Percentiles rank a stretch among this genome's conserved stretches.
Conservation (phyloP, 2,113 vertebrate species). For the Spea bombifrons region DNA sequence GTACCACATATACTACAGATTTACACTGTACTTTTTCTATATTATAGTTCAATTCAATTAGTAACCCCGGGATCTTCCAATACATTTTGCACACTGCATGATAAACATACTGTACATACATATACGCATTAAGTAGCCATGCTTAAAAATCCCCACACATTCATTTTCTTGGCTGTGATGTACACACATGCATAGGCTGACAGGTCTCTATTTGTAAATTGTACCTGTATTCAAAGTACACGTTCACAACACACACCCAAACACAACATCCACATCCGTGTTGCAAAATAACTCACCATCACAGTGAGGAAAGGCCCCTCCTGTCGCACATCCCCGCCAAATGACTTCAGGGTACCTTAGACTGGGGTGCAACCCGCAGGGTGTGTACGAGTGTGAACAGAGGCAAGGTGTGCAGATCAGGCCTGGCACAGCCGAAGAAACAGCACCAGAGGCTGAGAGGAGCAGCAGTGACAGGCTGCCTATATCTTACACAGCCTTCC, state of each 20-base stretch:
- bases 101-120: neutral
- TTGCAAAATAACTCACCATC: conserved; percentile 44
- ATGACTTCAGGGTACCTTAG: conserved; percentile 33
- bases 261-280: neutral
- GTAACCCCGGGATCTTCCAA: neutral
- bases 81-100: neutral
- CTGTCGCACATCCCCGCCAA: conserved; percentile 36
- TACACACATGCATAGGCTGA: neutral
- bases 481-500: conserved; percentile 69
- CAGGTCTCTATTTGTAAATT: neutral
- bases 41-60: neutral
- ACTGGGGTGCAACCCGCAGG: conserved; percentile 28
- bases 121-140: neutral
- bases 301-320: conserved; percentile 41
- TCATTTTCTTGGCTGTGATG: no score
- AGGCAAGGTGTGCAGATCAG: conserved; percentile 25
- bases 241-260: neutral
- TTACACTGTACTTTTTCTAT: neutral
- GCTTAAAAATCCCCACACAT: no score
- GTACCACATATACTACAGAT: neutral
- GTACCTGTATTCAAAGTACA: neutral
- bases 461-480: conserved; percentile 55
- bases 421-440: conserved; percentile 47
- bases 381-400: neutral
- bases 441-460: conserved; percentile 44